Base-by-base conservation (phyloP, 2,888 invertebrate species). In the Theretra japonica region DNA sequence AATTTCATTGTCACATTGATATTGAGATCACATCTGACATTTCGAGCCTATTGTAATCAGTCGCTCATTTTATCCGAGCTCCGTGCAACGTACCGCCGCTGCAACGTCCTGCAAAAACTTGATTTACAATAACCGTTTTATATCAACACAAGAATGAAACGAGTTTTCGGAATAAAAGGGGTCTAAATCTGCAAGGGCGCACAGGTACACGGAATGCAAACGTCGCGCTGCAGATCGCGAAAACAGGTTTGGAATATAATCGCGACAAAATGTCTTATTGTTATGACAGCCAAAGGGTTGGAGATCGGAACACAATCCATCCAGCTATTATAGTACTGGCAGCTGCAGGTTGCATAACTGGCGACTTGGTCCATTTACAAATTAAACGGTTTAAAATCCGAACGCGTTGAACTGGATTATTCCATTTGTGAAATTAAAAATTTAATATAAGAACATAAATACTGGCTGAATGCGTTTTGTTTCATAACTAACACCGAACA, bases 141-240 rank as follows among this genome's bases (percentile, higher is more conserved):
- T 78, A 74, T 79, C 73, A 79, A 79, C 17, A 4, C 77, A 70
- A 79, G 82, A 88, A 65, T 60, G 60, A 56, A 74, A 75, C 73
- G 69, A 70, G 75, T 75, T 73, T 72, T 60, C 84, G 79, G 78
- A 84, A 87, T 86, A 75, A 72, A 72, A 78, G 76, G 84, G 87
- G 84, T 83, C 85, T 83, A 86, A 84, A 82, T 86, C 85, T 86
- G 88, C 90, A 86, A 85, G 75, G 82, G 80, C 83, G 80, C 82
- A 83, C 86, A 91, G 91, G 87, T 88, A 88, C 76, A 80, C 88
- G 89, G 88, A 91, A 91, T 90, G 92, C 93, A 87, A 90, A 91
- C 88, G 79, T 73, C 53, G 86, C 76, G 88, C 89, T 90, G 89
- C 89, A 88, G 81, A 85, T 78, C 77, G 80, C 77, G 71, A 76